These are phyloP conservation scores for Cossypha polioptera DNA, from an alignment of 2,797 vertebrate genomes.

Conservation along the genomic window DNA sequence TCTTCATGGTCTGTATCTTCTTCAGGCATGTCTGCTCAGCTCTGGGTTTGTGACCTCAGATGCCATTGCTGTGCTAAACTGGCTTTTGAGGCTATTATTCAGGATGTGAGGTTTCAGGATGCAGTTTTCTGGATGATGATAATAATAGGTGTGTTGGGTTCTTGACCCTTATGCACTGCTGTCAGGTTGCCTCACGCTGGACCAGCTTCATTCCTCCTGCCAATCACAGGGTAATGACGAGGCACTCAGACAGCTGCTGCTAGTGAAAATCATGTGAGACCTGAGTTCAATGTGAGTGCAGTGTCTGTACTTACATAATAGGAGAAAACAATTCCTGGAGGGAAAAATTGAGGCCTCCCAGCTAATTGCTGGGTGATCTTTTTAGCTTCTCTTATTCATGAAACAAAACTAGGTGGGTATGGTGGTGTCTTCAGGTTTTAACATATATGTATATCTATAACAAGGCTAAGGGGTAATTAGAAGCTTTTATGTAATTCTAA, in stretches of 20 bases:
- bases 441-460: background rate
- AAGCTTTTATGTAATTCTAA: background rate
- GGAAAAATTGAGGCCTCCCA: background rate
- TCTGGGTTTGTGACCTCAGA: background rate
- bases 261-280: background rate
- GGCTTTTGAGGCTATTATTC: background rate
- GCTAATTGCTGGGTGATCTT: background rate
- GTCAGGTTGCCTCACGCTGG: rapidly evolving
- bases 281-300: background rate
- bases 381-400: background rate
- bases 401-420: background rate
- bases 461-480: background rate
- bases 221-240: rapidly evolving
- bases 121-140: background rate
- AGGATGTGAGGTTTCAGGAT: background rate
- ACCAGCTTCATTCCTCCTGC: background rate
- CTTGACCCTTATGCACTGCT: background rate
- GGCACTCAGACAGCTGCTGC: background rate
- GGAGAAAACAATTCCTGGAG: background rate
- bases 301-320: background rate
- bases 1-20: background rate
- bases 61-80: background rate
- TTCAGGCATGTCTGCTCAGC: background rate
- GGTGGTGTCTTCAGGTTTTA: background rate
- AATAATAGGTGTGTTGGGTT: rapidly evolving